A percentile compares a stretch with the other conserved stretches of the same genome.
Conservation (phyloP, 2,888 invertebrate species). For the Antheraea yamamai region DNA sequence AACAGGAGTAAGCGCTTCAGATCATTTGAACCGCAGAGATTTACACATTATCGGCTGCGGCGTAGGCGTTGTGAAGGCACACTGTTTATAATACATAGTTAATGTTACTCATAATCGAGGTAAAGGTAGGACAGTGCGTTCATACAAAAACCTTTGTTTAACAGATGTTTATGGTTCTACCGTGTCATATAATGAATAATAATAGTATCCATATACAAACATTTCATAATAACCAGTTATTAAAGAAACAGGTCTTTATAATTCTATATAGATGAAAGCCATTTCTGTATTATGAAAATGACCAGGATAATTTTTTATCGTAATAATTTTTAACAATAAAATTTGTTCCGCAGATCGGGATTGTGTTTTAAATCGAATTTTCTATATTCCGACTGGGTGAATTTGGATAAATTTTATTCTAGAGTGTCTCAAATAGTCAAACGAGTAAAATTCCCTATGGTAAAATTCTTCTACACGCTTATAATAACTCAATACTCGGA, state of each 20-base stretch:
- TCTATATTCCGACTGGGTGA: slow-evolving; percentile 14
- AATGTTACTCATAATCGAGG: slow-evolving; percentile 33
- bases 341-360: too few species aligned
- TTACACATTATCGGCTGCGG: slow-evolving; percentile 24
- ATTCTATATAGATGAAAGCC: neutral
- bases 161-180: slow-evolving; percentile 37
- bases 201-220: slow-evolving; percentile 23
- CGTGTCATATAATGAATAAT: slow-evolving; percentile 23
- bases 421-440: neutral
- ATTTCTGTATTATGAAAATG: neutral
- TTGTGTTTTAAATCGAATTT: too few species aligned
- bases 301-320: neutral
- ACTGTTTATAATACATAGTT: slow-evolving; percentile 41
- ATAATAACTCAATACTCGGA: neutral
- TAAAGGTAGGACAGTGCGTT: slow-evolving; percentile 34
- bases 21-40: slow-evolving; percentile 29
- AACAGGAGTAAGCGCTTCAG: slow-evolving; percentile 42
- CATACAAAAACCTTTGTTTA: slow-evolving; percentile 38
- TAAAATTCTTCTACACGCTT: neutral
- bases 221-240: slow-evolving; percentile 24
- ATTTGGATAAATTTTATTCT: slow-evolving; percentile 22
- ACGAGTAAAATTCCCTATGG: neutral
- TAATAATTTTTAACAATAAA: too few species aligned
- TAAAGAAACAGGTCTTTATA: neutral
- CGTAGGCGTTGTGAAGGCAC: slow-evolving; percentile 46